These are phyloP conservation scores for Sebastes wilsoni DNA, from an alignment of 2,797 vertebrate species.

Conservation along the genomic window DNA sequence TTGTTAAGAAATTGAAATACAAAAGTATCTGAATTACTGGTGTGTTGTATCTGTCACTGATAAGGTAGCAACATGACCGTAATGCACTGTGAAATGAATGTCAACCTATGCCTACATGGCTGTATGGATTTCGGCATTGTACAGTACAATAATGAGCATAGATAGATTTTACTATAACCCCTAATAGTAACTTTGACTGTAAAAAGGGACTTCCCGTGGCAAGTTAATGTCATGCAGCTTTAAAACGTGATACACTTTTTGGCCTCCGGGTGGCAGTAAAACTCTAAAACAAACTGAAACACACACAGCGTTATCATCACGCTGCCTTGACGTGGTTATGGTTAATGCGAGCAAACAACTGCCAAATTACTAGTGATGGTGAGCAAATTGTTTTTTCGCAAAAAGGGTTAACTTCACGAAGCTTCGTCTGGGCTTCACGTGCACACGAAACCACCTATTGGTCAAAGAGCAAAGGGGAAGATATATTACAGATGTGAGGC, in stretches of 20 bases:
- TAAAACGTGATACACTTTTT: background rate
- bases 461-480: no score
- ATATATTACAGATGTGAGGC: no score
- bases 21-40: background rate
- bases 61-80: background rate
- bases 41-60: background rate
- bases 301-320: background rate
- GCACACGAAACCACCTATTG: no score
- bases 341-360: background rate
- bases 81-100: background rate
- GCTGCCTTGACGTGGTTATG: background rate
- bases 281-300: background rate
- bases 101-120: background rate
- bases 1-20: no score
- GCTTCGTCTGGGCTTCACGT: no score
- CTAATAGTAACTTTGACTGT: background rate
- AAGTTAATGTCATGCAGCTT: background rate
- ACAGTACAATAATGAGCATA: background rate
- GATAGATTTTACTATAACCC: background rate
- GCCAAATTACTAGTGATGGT: background rate
- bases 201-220: background rate
- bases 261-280: no score
- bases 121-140: background rate
- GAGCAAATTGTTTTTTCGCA: no score
- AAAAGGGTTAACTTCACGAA: no score